Percentiles rank a stretch among this genome's conserved stretches.
phyloP scores from a whole-genome alignment of 64 coral and sea anemone genomes.

The Dendronephthya gigantea region DNA sequence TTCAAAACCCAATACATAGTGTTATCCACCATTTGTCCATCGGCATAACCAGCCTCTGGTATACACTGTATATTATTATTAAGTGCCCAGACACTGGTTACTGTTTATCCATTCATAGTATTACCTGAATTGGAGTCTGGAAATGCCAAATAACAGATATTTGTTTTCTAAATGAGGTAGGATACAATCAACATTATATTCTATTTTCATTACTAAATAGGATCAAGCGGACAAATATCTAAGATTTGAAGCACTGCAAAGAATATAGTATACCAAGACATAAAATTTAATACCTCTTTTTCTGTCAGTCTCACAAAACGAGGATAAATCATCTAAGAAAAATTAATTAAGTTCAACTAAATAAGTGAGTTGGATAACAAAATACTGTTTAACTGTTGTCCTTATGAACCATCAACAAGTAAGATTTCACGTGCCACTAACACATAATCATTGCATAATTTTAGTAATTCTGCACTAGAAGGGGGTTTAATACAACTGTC shows the following conservation, averaged over 20 bases:
- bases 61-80: too few relatives aligned
- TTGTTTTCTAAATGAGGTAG: conserved; percentile 60
- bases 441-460: too few relatives aligned
- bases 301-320: conserved; percentile 76
- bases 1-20: too few relatives aligned
- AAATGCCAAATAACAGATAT: conserved; percentile 88
- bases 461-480: too few relatives aligned
- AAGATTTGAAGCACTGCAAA: neutral
- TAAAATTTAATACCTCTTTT: conserved; percentile 60
- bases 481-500: too few relatives aligned
- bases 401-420: too few relatives aligned
- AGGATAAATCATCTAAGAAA: conserved; percentile 72
- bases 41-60: too few relatives aligned
- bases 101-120: neutral
- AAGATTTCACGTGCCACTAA: too few relatives aligned
- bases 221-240: neutral
- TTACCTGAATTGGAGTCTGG: conserved; percentile 99
- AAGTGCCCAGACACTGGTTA: too few relatives aligned
- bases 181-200: neutral
- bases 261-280: conserved; percentile 17
- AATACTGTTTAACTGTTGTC: neutral
- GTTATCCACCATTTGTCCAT: too few relatives aligned
- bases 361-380: neutral
- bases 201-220: neutral
- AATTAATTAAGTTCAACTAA: neutral